Conservation (phyloP, 2,113 vertebrate genomes). For the Sylvietta virens region DNA sequence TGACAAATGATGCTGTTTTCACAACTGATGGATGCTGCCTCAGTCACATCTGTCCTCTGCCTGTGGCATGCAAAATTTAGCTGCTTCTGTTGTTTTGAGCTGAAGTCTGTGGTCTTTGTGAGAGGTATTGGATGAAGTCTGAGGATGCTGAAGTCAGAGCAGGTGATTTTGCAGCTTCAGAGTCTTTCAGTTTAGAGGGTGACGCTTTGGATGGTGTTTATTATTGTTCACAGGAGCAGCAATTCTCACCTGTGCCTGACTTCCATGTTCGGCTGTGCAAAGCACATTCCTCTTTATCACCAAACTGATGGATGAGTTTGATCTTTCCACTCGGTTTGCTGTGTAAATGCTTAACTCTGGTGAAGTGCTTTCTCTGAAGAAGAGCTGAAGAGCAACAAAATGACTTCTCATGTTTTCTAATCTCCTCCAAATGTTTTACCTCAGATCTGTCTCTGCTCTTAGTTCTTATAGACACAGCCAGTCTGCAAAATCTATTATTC, state of each 20-base stretch:
- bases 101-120: background rate
- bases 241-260: conserved; percentile 9
- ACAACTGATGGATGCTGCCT: background rate
- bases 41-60: background rate
- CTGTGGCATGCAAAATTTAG: background rate
- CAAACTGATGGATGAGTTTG: conserved; percentile 35
- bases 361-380: conserved; percentile 14
- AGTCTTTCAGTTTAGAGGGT: background rate
- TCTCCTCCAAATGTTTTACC: conserved; percentile 37
- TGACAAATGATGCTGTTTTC: fast-evolving
- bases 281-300: conserved; percentile 24
- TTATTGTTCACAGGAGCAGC: background rate
- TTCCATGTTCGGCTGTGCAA: conserved; percentile 10
- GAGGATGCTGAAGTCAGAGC: background rate
- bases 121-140: background rate
- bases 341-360: conserved; percentile 39
- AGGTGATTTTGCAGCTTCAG: background rate
- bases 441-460: conserved; percentile 18
- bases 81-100: background rate
- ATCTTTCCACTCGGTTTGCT: background rate
- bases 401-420: conserved; percentile 40
- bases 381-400: background rate
- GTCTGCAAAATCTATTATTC: conserved; percentile 26
- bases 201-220: background rate
- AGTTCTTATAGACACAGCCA: background rate